A percentile compares a stretch with the other conserved stretches of the same genome.
Conservation (phyloP, 2,113 vertebrate species). For the Clupea harengus region DNA sequence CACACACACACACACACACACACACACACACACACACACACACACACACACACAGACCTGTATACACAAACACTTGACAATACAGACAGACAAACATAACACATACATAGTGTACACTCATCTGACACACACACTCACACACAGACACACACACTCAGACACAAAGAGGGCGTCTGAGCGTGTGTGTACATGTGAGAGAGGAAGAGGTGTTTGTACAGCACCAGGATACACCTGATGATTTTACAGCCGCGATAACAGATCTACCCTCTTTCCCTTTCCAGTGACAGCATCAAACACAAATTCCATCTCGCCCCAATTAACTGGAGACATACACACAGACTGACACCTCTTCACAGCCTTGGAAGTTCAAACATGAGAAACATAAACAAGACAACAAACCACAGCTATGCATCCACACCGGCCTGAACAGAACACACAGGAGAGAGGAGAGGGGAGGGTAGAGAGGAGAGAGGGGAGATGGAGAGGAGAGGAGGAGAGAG, state of each 20-base stretch:
- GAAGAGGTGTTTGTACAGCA: conserved; percentile 20
- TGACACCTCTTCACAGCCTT: background rate
- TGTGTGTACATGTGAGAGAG: background rate
- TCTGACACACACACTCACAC: conserved; percentile 52
- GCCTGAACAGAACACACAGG: background rate
- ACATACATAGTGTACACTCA: no score
- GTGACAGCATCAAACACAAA: conserved; percentile 38
- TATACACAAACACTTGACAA: no score
- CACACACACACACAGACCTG: background rate
- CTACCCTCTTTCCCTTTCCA: conserved; percentile 44
- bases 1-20: conserved; percentile 58
- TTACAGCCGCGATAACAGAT: conserved; percentile 50
- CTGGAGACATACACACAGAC: background rate
- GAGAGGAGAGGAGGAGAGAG: no score
- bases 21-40: conserved; percentile 21
- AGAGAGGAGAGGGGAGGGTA: background rate
- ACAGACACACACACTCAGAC: no score
- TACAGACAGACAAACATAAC: no score
- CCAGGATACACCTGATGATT: conserved; percentile 34
- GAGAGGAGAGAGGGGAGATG: no score
- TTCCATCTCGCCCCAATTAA: background rate
- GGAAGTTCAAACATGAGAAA: background rate
- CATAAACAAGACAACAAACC: conserved; percentile 8
- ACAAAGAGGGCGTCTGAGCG: background rate
- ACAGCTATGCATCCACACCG: background rate